Conservation (phyloP, 2,113 vertebrate genomes). For the Alligator mississippiensis region DNA sequence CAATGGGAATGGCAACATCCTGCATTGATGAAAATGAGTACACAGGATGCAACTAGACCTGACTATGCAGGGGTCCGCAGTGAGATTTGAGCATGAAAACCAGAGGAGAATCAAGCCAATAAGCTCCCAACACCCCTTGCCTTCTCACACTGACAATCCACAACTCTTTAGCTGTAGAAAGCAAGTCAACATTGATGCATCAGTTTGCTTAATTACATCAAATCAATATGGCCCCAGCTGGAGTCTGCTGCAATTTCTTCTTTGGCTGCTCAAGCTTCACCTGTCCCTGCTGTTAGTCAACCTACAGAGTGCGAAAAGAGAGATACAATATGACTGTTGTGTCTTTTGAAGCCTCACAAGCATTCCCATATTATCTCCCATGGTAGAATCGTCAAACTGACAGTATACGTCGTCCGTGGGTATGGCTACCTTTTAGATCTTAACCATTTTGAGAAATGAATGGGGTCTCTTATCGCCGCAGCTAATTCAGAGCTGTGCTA, state of each 20-base stretch:
- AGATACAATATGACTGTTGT: neutral
- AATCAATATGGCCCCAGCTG: neutral
- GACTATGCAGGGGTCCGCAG: neutral
- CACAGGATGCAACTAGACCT: neutral
- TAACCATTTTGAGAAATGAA: neutral
- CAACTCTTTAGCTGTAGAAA: neutral
- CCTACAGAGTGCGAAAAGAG: neutral
- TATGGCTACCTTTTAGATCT: neutral
- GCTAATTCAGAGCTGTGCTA: neutral
- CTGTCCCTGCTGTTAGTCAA: conserved; percentile 1
- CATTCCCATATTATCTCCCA: neutral
- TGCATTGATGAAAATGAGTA: neutral
- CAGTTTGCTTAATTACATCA: neutral
- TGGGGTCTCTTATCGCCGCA: neutral
- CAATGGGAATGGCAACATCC: neutral
- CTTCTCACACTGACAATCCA: neutral
- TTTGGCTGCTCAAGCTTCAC: neutral
- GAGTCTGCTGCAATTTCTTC: neutral
- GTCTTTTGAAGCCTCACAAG: neutral
- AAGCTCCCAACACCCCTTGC: neutral
- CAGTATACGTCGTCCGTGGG: too few relatives aligned
- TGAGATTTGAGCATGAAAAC: neutral
- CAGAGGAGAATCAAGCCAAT: neutral
- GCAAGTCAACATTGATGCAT: neutral
- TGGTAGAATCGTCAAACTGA: neutral